Base-by-base conservation (phyloP, 2,888 invertebrate species). In the Oasisia sp. region DNA sequence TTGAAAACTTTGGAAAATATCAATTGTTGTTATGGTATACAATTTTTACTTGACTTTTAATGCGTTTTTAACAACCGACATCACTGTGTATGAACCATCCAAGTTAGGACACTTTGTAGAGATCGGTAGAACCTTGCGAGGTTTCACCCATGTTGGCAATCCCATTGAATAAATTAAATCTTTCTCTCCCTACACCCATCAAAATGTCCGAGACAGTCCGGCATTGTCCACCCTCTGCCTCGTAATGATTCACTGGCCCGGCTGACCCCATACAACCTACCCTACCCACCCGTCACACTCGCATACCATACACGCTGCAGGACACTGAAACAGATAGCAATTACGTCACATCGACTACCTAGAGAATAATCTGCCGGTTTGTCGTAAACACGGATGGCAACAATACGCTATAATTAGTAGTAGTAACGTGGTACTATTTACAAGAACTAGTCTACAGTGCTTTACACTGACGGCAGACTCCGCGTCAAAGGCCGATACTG, bases 311-410 rank as follows among this genome's bases (percentile, higher is more conserved):
- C n/a, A 74, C 74, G 74, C 19, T 74, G 50, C 50, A 50, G 50
- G 74, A 74, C 74, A 19, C 7, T 74, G 74, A 74, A 74, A 74
- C 74, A 74, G 74, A 74, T 74, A 74, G 74, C 74, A 74, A 74
- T 74, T 74, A 74, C 74, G 74, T 74, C 74, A 74, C 74, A 74
- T 74, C 74, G 74, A 74, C 74, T 74, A 74, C 74, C 74, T 74
- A 74, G 74, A 74, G 74, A 74, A 74, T 74, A 74, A 74, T 74
- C 74, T 74, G 74, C 74, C 27, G n/a, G 74, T 19, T 74, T 74
- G 74, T 74, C 19, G 74, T 19, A 14, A 74, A 19, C 74, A 74
- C 74, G 27, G 74, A 74, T 74, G 74, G 74, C 74, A 74, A 74
- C 50, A 9, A 50, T 50, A 50, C 74, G 27, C 74, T 74, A 74